Base-by-base conservation (phyloP, 1,140 invertebrate genomes). In the Halictus rubicundus region DNA sequence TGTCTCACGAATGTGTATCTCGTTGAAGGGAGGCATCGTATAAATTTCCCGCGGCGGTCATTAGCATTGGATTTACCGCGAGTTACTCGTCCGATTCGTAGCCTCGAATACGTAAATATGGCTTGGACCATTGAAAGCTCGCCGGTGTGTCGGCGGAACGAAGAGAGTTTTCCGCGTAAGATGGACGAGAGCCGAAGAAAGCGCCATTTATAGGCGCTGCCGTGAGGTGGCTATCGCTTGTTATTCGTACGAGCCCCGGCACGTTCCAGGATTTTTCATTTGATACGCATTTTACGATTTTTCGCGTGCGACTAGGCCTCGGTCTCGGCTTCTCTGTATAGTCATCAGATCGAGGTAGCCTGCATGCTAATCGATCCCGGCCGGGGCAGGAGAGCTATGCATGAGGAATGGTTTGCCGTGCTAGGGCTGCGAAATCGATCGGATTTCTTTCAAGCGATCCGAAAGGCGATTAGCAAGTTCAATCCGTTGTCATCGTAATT, bases 231-330 rank as follows among this genome's bases (percentile, higher is more conserved):
- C 78, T 83, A 59, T 83, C 69, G 76, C 80, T 81, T 83, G 77
- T 80, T 83, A 82, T 82, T 86, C 76, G 66, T 81, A 68, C 80
- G 80, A 80, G 73, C 74, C 68, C 16, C 64, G 80, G 81, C 83
- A 87, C 86, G 83, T 87, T 87, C 78, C 64, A 65, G 80, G 85
- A 85, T 87, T 85, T 87, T 87, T 84, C 81, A 84, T 81, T 85
- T 85, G 83, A 88, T 85, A 87, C 86, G 86, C 86, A 83, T 87
- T 88, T 88, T 85, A 87, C 85, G 81, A 88, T 88, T 88, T 88
- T 83, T 82, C 85, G 82, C 78, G 73, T 69, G 68, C 66, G 54
- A 84, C 77, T 68, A 65, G 39, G 32, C 32, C 74, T 59, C 59
- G 60, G 19, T 73, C 72, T 82, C 75, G 70, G 74, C 72, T 64